Percentiles rank a stretch among this genome's conserved stretches.
phyloP scores from a whole-genome alignment of 2,888 invertebrate species.

The Bugulina stolonifera region DNA sequence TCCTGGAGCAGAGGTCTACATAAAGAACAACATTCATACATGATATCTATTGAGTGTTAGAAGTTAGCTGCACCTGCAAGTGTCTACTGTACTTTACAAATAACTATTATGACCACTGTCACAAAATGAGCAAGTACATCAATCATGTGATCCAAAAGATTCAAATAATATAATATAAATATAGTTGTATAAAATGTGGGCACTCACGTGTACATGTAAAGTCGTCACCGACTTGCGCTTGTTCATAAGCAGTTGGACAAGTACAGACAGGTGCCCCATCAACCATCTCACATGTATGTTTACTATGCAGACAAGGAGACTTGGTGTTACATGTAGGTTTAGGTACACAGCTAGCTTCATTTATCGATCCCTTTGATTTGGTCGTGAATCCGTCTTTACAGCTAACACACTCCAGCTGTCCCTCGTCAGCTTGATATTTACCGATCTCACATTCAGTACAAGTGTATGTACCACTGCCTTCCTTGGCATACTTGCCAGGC shows the following conservation, averaged over 20 bases:
- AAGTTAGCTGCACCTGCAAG: too few relatives aligned
- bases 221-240: neutral
- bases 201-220: neutral
- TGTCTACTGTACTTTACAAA: too few relatives aligned
- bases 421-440: neutral
- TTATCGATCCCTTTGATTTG: neutral
- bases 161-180: too few relatives aligned
- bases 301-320: neutral
- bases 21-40: neutral
- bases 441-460: neutral
- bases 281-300: neutral
- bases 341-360: neutral
- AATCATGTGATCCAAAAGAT: too few relatives aligned
- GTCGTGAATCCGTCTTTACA: neutral
- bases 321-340: slow-evolving; percentile 1
- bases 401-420: neutral
- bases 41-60: too few relatives aligned
- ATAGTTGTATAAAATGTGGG: too few relatives aligned
- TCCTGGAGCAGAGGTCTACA: neutral
- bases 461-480: neutral
- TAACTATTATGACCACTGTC: too few relatives aligned
- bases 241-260: neutral
- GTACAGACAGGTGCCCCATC: neutral
- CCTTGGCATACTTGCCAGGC: slow-evolving; percentile 1
- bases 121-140: too few relatives aligned